Conservation (phyloP, 53 echinoderm and acorn worm genomes). For the Henricia sp. region DNA sequence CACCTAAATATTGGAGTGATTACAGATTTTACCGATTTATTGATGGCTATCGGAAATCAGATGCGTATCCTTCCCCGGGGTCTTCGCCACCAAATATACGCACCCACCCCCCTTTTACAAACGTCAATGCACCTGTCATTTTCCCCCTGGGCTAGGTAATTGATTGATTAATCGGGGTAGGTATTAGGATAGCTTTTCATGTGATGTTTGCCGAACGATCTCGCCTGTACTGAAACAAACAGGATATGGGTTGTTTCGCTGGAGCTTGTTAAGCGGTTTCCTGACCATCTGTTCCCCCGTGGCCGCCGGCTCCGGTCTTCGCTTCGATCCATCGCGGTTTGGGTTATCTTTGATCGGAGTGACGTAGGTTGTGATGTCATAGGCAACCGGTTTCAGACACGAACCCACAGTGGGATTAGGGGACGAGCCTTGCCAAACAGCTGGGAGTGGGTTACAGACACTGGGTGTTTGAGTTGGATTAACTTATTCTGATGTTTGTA, state of each 20-base stretch:
- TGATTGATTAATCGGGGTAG: constrained; percentile 60
- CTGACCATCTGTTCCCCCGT: constrained; percentile 49
- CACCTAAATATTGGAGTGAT: constrained; percentile 43
- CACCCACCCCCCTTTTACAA: constrained; percentile 20
- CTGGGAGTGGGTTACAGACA: not conserved
- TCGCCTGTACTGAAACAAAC: constrained; percentile 49
- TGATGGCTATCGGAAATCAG: constrained; percentile 37
- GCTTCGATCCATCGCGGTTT: not conserved
- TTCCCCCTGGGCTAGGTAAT: constrained; percentile 13
- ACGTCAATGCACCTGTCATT: constrained; percentile 58
- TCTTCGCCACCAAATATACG: constrained; percentile 39
- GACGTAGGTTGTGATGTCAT: constrained; percentile 62
- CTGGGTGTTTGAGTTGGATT: not conserved
- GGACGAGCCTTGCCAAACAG: not conserved
- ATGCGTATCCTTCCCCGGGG: too few relatives aligned
- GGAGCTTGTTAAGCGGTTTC: constrained; percentile 53
- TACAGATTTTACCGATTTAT: not conserved
- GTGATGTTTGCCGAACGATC: constrained; percentile 57
- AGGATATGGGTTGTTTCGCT: constrained; percentile 62
- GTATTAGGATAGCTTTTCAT: constrained; percentile 30
- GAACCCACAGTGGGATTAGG: constrained; percentile 33
- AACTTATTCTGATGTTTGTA: constrained; percentile 29
- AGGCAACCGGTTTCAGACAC: not conserved
- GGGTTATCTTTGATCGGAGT: constrained; percentile 48
- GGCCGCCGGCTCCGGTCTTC: not conserved